A percentile compares a stretch with the other conserved stretches of the same genome.
These are phyloP conservation scores for Archips xylosteana DNA, from an alignment of 2,888 invertebrate species.

Conservation along the genomic window DNA sequence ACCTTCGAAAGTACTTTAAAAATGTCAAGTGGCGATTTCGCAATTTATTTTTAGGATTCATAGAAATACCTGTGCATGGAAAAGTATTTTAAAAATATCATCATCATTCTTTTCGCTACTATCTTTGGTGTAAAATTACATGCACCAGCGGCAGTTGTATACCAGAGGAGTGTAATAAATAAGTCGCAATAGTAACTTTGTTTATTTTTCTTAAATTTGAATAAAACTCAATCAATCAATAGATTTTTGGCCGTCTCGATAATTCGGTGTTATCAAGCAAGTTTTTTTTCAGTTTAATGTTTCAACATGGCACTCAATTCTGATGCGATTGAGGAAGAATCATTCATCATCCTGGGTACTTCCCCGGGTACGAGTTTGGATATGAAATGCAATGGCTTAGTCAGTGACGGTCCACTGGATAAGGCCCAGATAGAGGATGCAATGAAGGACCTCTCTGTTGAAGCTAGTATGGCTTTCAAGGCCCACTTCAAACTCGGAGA, in stretches of 20 bases:
- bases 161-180: not conserved
- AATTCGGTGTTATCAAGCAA: not conserved
- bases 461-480: slow-evolving; percentile 74
- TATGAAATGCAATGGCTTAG: slow-evolving; percentile 62
- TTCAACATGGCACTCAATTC: slow-evolving; percentile 61
- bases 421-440: slow-evolving; percentile 72
- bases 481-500: slow-evolving; percentile 75
- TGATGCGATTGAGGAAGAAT: slow-evolving; percentile 74
- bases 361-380: slow-evolving; percentile 76
- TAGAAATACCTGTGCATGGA: slow-evolving; percentile 26
- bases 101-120: not conserved
- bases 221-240: slow-evolving; percentile 3
- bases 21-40: slow-evolving; percentile 45
- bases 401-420: slow-evolving; percentile 53
- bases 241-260: not conserved
- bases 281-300: slow-evolving; percentile 52
- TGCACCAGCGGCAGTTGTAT: not conserved
- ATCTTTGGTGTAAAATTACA: slow-evolving; percentile 8
- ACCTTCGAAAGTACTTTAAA: slow-evolving; percentile 7
- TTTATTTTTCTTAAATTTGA: slow-evolving; percentile 9
- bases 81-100: slow-evolving; percentile 29
- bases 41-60: slow-evolving; percentile 54
- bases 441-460: slow-evolving; percentile 69
- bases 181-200: slow-evolving; percentile 29
- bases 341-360: slow-evolving; percentile 77